These are phyloP conservation scores for Holocentrus rufus DNA, from an alignment of 2,797 vertebrate species.

Conservation along the genomic window DNA sequence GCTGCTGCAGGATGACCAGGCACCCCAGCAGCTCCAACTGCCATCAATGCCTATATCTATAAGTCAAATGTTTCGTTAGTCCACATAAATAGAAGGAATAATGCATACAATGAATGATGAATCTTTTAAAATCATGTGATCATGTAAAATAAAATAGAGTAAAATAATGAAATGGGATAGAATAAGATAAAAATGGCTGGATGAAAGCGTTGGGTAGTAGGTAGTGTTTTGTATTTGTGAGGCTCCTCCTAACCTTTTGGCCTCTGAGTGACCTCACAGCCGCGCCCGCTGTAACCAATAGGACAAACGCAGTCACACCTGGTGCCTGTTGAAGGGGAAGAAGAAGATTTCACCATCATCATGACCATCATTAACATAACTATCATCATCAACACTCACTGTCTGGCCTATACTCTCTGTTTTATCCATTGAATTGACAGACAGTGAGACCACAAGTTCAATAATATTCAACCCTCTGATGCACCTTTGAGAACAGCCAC, in stretches of 20 bases:
- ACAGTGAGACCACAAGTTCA: too few species aligned
- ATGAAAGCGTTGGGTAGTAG: not conserved
- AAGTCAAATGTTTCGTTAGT: not conserved
- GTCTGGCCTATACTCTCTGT: not conserved
- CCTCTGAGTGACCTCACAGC: constrained; percentile 85
- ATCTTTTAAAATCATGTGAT: not conserved
- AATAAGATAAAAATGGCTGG: not conserved
- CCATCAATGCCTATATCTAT: constrained; percentile 85
- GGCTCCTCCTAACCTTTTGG: constrained; percentile 75
- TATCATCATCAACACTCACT: not conserved
- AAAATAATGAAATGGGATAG: not conserved
- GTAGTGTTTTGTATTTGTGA: not conserved
- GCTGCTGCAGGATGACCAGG: constrained; percentile 85
- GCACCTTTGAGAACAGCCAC: constrained; percentile 88
- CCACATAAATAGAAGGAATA: too few species aligned
- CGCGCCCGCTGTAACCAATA: constrained; percentile 81
- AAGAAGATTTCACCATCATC: not conserved
- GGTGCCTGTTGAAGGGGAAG: constrained; percentile 78
- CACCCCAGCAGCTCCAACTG: constrained; percentile 91
- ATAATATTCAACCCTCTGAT: not conserved
- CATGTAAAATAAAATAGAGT: not conserved
- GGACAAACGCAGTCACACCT: constrained; percentile 93
- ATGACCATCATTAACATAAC: not conserved
- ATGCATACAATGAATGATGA: too few species aligned
- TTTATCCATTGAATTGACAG: not conserved